Evolutionary conservation across 2,888 invertebrate genomes (phyloP).

Genomic region (Orchesella flavescens): DNA sequence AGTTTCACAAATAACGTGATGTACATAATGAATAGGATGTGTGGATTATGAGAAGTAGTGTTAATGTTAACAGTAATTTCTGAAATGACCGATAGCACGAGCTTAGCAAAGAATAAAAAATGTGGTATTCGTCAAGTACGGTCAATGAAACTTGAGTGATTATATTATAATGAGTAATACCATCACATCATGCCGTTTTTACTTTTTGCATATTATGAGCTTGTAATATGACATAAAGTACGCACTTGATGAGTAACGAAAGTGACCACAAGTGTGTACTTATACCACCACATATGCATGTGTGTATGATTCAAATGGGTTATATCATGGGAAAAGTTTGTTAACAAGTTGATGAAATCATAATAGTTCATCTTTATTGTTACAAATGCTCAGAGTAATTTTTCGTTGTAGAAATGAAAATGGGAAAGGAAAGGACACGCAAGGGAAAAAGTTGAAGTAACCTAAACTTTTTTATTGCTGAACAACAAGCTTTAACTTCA

Average conservation of each 20-base stretch:
- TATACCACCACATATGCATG: no score
- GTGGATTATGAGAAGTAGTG: no score
- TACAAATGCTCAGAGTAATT: background rate
- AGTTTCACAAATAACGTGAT: no score
- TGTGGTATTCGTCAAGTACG: background rate
- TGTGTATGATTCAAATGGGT: background rate
- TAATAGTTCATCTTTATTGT: background rate
- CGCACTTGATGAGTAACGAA: background rate
- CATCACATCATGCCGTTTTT: no score
- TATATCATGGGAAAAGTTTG: conserved; percentile 39
- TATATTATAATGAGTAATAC: background rate
- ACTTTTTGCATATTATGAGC: no score
- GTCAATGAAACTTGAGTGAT: conserved; percentile 8
- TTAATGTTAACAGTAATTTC: no score
- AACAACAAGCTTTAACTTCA: background rate
- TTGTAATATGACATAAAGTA: background rate
- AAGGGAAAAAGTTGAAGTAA: background rate
- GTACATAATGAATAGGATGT: no score
- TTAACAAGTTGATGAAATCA: background rate
- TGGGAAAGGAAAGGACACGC: conserved; percentile 19
- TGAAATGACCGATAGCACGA: conserved; percentile 11
- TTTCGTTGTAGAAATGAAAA: conserved; percentile 5
- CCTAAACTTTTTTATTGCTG: conserved; percentile 4
- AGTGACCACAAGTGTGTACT: no score
- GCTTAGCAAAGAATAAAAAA: background rate